Evolutionary conservation across 1,140 invertebrate genomes (phyloP), one percentile per base, ranked within the genome.

Genomic region (Drosophila mojavensis): DNA sequence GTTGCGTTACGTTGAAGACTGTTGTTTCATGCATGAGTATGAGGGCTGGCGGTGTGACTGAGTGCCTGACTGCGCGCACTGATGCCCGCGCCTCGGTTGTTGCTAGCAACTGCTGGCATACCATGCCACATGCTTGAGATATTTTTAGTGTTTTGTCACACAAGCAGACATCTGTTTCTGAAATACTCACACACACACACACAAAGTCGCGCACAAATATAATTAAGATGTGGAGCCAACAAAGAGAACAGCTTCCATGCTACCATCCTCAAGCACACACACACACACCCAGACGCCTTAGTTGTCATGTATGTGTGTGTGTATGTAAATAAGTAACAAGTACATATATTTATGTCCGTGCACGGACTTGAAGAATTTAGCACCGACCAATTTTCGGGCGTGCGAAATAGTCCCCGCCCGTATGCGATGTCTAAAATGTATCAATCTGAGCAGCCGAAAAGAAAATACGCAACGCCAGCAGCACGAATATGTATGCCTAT

Each of bases 71-170:
- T 67, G 65, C 55, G 65, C 47, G 55, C 65, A 53, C 55, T 61
- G 56, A 24, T 67, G 50, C 60, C 50, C 53, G 59, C 59, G 62
- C 54, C 54, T 33, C 33, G 63, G 64, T 67, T 67, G 70, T 61
- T 61, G 64, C 63, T 73, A 56, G 55, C 70, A 67, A 73, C 70
- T 67, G 64, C 50, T 65, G 56, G 75, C 76, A 75, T 78, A 71
- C 72, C 76, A 72, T 67, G 76, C 73, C 76, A 78, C 76, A 75
- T 78, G 72, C 76, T 78, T 78, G 65, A 78, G 67, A 78, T 78
- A 78, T 78, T 78, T 78, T 78, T 75, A 78, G 76, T 75, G 72
- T 75, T 75, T 75, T 75, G 72, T 78, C 76, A 75, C 72, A 78
- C 61, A 75, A 60, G 71, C 75, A 75, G 75, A 78, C 74, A 77